Base-by-base conservation (phyloP, 2,113 vertebrate species). In the Cephalopterus ornatus region DNA sequence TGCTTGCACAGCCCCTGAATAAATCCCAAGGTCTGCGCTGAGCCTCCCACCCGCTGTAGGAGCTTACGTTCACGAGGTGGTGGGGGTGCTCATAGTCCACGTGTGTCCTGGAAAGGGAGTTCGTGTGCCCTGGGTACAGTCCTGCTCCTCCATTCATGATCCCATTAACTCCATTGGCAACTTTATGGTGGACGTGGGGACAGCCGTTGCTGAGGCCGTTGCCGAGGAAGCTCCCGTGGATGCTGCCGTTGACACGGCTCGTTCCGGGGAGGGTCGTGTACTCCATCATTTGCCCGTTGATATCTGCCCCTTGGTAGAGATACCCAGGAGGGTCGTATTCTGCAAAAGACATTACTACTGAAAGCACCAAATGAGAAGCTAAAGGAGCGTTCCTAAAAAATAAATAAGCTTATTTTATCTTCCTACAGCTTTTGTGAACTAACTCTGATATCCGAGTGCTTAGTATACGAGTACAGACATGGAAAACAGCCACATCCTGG, bases 251-350 rank as follows among this genome's bases (percentile, higher is more conserved):
- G 83, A 99, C 94, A 12, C 83, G 97, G 81, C 97, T 97, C 3
- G 98, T 91, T 77, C 98, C 98, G 0, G 99, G 97, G 35, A 99
- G 81, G 1, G 98, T 96, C 8, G 98, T 95, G 83, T 99, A 99
- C 73, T 99, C 99, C 0, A 99, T 93, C 77, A 99, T 96, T 20
- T 99, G 98, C 75, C 99, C 98, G 0, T 86, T 98, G 94, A 99
- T 90, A 44, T 99, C 99, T 1, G 98, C 96, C 3, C 98, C 98
- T 96, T 99, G 99, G 96, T 98, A 99, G 62, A 99, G 98, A 62
- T 99, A 99, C 39, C 99, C 98, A 3, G 99, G 99, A 55, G 99
- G 98, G 95, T 99, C 98, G 2, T 99, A 99, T 33, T 99, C 99
- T 99, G 88, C 26, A 91, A 82, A 55, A 71, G 50, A 88, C 8